Evolutionary conservation across 2,113 vertebrate genomes (phyloP).

Genomic region (Psephotus haematonotus): DNA sequence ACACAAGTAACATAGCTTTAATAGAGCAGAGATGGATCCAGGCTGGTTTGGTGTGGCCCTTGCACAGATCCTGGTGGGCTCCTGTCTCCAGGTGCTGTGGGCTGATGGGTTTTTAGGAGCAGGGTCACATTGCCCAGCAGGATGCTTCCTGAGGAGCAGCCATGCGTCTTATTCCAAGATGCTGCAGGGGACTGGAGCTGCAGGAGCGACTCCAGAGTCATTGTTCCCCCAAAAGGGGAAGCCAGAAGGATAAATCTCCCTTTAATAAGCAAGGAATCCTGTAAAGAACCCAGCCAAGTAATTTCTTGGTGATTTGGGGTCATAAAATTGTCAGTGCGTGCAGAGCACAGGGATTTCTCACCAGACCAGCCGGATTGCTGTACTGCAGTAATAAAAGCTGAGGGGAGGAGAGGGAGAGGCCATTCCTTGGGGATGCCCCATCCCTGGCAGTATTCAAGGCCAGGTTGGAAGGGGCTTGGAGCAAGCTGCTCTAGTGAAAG

Average conservation of each 20-base stretch:
- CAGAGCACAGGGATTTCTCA: background rate
- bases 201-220: background rate
- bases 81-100: rapidly evolving
- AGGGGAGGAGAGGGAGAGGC: background rate
- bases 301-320: constrained; percentile 23
- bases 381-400: background rate
- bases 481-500: background rate
- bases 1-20: background rate
- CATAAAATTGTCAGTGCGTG: constrained; percentile 18
- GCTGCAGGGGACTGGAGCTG: background rate
- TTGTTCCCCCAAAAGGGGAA: background rate
- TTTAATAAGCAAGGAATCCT: background rate
- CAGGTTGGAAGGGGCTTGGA: background rate
- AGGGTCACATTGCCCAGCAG: background rate
- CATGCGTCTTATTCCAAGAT: rapidly evolving
- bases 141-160: background rate
- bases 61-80: background rate
- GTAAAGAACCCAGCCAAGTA: background rate
- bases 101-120: background rate
- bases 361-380: background rate
- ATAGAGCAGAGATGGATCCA: background rate
- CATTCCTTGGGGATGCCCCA: background rate
- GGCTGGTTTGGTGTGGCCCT: background rate
- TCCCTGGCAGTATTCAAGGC: background rate
- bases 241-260: background rate